Evolutionary conservation across 2,113 vertebrate species (phyloP), one percentile per base, ranked within the genome.

Genomic region (Tragelaphus strepsiceros): DNA sequence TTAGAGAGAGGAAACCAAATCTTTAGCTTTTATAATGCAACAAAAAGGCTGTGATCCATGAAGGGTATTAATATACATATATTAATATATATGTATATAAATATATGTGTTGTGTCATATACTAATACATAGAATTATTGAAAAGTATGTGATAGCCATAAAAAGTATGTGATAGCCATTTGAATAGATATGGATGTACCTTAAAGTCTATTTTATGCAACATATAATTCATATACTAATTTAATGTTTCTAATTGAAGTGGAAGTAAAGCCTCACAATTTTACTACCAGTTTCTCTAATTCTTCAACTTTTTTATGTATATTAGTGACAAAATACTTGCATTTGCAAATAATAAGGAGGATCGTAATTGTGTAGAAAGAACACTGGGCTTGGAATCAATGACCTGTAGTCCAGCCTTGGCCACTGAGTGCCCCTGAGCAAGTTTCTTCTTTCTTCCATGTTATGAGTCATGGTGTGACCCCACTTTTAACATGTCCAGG

Each of bases 241-340:
- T n/a, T n/a, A 67, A 67, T 67, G 64, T 21, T 8, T 35, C 64
- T 67, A n/a, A 21, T 35, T 61, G 96, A 97, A 62, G 94, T 91
- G 99, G 97, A 99, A 99, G 99, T 99, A 99, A 67, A 98, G 99
- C 54, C 74, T 64, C 15, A 46, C 59, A 39, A 2, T 39, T 95
- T 88, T 0, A 4, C 43, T 35, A 67, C 16, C 17, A 58, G 16
- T 87, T 90, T 53, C 90, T 51, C 14, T 21, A 24, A 71, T 11
- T 91, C 35, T 59, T 92, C 43, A 74, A 32, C 2, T n/a, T 78
- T 71, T 88, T 85, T 83, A 43, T 88, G 16, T 77, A 24, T 53
- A 30, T 85, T 91, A 90, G 59, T 92, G 82, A 71, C 22, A 56
- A 53, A 88, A 59, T 53, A 13, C 12, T 74, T 62, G 54, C 46